These are phyloP conservation scores for Sebastes steindachneri DNA, from an alignment of 2,797 vertebrate species.

Conservation along the genomic window DNA sequence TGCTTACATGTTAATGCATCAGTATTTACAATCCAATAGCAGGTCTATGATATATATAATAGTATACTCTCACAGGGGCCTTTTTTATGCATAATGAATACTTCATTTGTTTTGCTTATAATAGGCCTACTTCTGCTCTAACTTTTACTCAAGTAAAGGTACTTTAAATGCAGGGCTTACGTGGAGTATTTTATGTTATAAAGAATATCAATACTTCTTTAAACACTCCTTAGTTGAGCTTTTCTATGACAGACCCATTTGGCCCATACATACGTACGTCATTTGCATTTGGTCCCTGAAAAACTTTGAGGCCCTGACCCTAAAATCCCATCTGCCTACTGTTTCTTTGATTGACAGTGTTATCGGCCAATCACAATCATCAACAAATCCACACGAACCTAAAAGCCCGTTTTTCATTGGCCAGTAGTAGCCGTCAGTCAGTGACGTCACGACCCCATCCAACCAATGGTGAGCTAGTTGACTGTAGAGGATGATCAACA, in stretches of 20 bases:
- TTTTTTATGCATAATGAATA: not conserved
- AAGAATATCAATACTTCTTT: not conserved
- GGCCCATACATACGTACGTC: too few relatives aligned
- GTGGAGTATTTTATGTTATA: not conserved
- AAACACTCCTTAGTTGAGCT: too few relatives aligned
- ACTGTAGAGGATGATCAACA: conserved; percentile 60
- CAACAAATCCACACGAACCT: not conserved
- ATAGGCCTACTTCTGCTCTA: not conserved
- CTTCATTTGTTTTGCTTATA: not conserved
- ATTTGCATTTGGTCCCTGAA: too few relatives aligned
- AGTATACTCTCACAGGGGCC: not conserved
- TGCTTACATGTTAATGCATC: not conserved
- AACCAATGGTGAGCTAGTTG: conserved; percentile 44
- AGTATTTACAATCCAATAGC: not conserved
- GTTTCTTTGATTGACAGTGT: not conserved
- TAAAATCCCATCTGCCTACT: too few relatives aligned
- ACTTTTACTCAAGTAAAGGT: not conserved
- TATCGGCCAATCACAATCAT: conserved; percentile 22
- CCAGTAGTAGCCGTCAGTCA: not conserved
- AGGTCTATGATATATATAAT: not conserved
- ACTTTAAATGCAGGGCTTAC: not conserved
- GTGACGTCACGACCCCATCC: not conserved
- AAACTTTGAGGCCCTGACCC: too few relatives aligned
- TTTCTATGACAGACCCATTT: too few relatives aligned
- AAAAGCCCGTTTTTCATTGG: conserved; percentile 39